These are phyloP conservation scores for Sturnus vulgaris DNA, from an alignment of 2,113 vertebrate genomes.

Conservation along the genomic window DNA sequence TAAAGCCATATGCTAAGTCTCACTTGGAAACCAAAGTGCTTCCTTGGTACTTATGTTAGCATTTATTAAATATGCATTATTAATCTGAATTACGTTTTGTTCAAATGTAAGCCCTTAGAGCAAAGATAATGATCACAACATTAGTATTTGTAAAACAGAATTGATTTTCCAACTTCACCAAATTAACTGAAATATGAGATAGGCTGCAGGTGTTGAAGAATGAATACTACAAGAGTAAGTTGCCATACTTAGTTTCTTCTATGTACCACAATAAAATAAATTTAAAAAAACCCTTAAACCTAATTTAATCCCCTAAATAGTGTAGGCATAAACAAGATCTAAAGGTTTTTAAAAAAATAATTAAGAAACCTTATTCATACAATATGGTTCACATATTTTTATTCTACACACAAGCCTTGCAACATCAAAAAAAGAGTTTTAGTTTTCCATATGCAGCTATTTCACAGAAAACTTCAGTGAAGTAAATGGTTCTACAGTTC, in stretches of 20 bases:
- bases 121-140: constrained; percentile 45
- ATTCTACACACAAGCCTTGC: background rate
- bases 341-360: background rate
- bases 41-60: constrained; percentile 39
- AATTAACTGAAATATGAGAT: constrained; percentile 39
- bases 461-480: background rate
- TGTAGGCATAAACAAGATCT: background rate
- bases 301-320: background rate
- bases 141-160: constrained; percentile 55
- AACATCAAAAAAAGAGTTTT: background rate
- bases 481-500: background rate
- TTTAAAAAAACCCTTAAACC: background rate
- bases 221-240: background rate
- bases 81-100: constrained; percentile 61
- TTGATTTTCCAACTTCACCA: constrained; percentile 56
- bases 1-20: constrained; percentile 19
- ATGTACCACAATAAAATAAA: background rate
- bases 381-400: background rate
- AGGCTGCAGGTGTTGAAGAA: constrained; percentile 13
- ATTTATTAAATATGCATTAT: constrained; percentile 64
- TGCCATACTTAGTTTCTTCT: background rate
- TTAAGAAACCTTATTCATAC: background rate
- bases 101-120: constrained; percentile 47
- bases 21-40: constrained; percentile 42
- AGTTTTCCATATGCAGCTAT: background rate